Evolutionary conservation across 2,113 vertebrate genomes (phyloP).

Genomic region (Pterocles burchelli): DNA sequence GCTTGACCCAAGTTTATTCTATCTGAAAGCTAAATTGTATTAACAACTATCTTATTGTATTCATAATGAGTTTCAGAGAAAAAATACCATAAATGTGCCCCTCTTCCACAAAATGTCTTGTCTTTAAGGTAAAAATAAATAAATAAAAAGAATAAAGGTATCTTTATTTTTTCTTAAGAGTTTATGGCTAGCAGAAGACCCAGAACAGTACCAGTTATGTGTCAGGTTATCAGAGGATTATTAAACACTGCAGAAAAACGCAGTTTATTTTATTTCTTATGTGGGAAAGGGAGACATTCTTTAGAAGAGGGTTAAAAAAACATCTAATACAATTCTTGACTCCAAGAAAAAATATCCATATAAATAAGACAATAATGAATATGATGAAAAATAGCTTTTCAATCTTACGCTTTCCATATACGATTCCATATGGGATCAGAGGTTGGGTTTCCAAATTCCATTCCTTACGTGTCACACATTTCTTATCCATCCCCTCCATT

Average conservation of each 20-base stretch:
- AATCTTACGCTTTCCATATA: background rate
- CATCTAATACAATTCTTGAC: background rate
- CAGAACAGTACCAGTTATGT: background rate
- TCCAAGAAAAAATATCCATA: background rate
- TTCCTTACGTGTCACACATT: background rate
- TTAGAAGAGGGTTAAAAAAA: background rate
- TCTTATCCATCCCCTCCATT: background rate
- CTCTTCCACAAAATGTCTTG: background rate
- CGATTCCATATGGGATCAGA: background rate
- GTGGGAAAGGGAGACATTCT: background rate
- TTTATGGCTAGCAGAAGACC: background rate
- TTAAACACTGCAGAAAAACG: background rate
- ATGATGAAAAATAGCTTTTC: background rate
- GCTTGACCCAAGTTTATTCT: background rate
- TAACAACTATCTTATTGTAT: background rate
- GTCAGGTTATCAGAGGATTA: background rate
- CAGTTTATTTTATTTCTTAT: background rate
- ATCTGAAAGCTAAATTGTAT: background rate
- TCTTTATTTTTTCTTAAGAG: background rate
- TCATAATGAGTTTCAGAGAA: background rate
- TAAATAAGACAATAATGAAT: background rate
- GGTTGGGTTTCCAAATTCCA: background rate
- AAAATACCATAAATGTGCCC: background rate
- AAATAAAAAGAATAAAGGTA: background rate
- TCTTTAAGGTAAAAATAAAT: background rate